phyloP scores from a whole-genome alignment of 2,888 invertebrate species.

The Volucella inflata region DNA sequence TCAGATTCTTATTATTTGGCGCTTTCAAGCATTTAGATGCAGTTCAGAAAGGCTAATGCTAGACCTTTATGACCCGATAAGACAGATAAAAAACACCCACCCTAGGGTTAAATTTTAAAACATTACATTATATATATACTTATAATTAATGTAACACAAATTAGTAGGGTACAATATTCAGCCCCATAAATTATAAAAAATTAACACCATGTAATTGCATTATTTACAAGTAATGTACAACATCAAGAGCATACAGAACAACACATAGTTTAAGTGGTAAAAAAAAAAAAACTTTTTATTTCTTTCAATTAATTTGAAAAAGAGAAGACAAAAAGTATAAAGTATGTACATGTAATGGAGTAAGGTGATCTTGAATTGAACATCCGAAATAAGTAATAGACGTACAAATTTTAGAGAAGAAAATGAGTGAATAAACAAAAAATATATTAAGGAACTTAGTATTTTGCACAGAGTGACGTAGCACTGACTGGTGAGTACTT shows the following conservation, averaged over 20 bases:
- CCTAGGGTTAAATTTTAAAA: too few species aligned
- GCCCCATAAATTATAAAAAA: constrained; percentile 1
- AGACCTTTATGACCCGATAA: too few species aligned
- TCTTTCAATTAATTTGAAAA: background rate
- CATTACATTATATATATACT: too few species aligned
- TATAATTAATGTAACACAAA: background rate
- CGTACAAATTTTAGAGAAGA: constrained; percentile 9
- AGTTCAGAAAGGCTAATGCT: too few species aligned
- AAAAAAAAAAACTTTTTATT: background rate
- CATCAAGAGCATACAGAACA: constrained; percentile 22
- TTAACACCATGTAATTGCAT: constrained; percentile 2
- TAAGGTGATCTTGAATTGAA: background rate
- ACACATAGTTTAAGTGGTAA: constrained; percentile 13
- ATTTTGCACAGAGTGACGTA: too few species aligned
- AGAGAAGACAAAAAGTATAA: constrained; percentile 13
- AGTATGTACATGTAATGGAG: background rate
- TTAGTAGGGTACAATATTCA: background rate
- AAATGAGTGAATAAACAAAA: background rate
- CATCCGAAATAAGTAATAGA: constrained; percentile 27
- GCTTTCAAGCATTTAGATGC: too few species aligned
- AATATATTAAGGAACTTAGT: constrained; percentile 5
- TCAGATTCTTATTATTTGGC: too few species aligned
- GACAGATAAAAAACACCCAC: too few species aligned
- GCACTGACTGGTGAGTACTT: background rate
- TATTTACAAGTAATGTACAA: constrained; percentile 41